These are phyloP conservation scores for Nasonia longicornis DNA, from an alignment of 1,140 invertebrate genomes.

Conservation along the genomic window DNA sequence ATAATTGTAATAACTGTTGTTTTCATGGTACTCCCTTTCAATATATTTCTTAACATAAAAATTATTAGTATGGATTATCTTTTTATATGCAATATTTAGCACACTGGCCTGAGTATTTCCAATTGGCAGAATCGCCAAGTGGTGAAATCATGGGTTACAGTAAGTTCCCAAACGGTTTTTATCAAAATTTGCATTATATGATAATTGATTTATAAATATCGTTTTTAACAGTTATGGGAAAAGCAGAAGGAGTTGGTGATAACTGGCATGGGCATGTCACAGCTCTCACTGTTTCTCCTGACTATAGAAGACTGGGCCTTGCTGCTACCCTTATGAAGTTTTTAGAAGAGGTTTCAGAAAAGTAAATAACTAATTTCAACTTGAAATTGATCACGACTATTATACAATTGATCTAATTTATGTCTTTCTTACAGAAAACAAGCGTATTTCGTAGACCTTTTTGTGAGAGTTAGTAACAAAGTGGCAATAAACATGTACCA, in stretches of 20 bases:
- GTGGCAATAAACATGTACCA: slow-evolving; percentile 99
- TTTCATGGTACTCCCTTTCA: slow-evolving; percentile 21
- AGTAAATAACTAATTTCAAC: slow-evolving; percentile 71
- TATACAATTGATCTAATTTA: slow-evolving; percentile 19
- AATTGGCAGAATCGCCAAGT: slow-evolving; percentile 93
- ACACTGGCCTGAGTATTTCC: slow-evolving; percentile 99
- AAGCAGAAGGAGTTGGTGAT: slow-evolving; percentile 94
- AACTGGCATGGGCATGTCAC: slow-evolving; percentile 99
- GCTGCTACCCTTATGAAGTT: slow-evolving; percentile 95
- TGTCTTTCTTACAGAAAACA: slow-evolving; percentile 81
- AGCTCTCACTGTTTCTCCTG: slow-evolving; percentile 95
- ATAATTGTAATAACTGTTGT: background rate
- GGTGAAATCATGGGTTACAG: slow-evolving; percentile 99
- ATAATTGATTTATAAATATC: slow-evolving; percentile 9
- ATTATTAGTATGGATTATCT: slow-evolving; percentile 86
- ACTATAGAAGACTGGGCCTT: slow-evolving; percentile 90
- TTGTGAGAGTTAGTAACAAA: slow-evolving; percentile 97
- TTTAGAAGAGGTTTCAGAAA: slow-evolving; percentile 95
- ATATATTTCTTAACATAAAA: slow-evolving; percentile 51
- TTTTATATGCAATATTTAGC: slow-evolving; percentile 99
- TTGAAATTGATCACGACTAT: slow-evolving; percentile 28
- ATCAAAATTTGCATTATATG: slow-evolving; percentile 17
- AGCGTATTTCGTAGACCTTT: slow-evolving; percentile 98
- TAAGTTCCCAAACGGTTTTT: slow-evolving; percentile 71
- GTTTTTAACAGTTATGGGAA: slow-evolving; percentile 92